These are phyloP conservation scores for Magallana nippona DNA, from an alignment of 2,888 invertebrate species.

Conservation along the genomic window DNA sequence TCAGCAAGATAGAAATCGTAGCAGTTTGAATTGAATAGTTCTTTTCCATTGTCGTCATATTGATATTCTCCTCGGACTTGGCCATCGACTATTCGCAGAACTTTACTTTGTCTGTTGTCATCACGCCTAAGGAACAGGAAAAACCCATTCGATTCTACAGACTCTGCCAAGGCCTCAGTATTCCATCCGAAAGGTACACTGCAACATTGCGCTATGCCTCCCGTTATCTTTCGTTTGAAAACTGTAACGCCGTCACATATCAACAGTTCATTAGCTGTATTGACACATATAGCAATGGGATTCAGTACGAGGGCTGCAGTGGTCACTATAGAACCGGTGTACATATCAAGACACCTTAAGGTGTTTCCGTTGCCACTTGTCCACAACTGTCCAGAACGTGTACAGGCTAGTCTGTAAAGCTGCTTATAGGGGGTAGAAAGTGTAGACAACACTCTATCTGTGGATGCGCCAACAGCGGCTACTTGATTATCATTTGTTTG, in stretches of 20 bases:
- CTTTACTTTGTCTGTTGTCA: conserved; percentile 4
- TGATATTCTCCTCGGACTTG: conserved; percentile 3
- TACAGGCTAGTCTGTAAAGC: not conserved
- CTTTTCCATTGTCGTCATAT: not conserved
- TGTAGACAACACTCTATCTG: not conserved
- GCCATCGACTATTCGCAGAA: conserved; percentile 11
- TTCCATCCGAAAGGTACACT: not conserved
- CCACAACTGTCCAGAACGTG: not conserved
- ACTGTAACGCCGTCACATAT: not conserved
- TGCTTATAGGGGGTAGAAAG: not conserved
- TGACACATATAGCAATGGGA: not conserved
- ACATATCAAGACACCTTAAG: not conserved
- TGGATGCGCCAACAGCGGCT: not conserved
- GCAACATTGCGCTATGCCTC: not conserved
- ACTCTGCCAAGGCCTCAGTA: not conserved
- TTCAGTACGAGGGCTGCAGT: not conserved
- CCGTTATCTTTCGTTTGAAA: not conserved
- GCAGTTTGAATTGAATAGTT: not conserved
- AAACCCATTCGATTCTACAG: not conserved
- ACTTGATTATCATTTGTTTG: not conserved
- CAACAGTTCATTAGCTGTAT: not conserved
- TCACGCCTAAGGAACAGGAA: not conserved
- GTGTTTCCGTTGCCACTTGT: not conserved
- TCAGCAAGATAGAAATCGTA: conserved; percentile 1
- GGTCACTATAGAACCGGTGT: not conserved